Conservation (phyloP, 64 coral and sea anemone genomes). For the Exaiptasia diaphana region DNA sequence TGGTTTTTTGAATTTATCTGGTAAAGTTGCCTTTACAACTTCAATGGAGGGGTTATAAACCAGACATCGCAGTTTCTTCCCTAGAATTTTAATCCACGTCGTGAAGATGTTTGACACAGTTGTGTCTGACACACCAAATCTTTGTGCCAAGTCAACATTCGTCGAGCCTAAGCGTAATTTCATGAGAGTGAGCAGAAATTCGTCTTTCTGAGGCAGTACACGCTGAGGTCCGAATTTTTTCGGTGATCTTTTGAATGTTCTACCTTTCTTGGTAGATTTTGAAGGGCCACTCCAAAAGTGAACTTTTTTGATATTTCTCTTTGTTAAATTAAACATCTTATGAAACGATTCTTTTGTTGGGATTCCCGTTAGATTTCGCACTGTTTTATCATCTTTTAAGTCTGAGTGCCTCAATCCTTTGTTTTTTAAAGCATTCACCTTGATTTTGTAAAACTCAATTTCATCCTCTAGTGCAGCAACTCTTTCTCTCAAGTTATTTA, state of each 20-base stretch:
- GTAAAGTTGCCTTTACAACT: not conserved
- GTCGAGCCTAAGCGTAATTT: constrained; percentile 41
- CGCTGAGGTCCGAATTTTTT: constrained; percentile 28
- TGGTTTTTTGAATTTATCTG: constrained; percentile 26
- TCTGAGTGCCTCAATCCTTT: too few relatives aligned
- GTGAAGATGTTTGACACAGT: constrained; percentile 18
- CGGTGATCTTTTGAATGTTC: constrained; percentile 28
- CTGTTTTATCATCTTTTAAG: too few relatives aligned
- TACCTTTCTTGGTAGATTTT: constrained; percentile 27
- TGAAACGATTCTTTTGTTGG: too few relatives aligned
- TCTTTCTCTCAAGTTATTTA: too few relatives aligned
- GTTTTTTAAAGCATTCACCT: too few relatives aligned
- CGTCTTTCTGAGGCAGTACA: not conserved
- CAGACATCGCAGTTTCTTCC: not conserved
- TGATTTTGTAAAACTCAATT: too few relatives aligned
- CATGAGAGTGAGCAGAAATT: constrained; percentile 41
- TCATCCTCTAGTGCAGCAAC: too few relatives aligned
- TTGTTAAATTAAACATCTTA: constrained; percentile 12
- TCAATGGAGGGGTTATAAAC: constrained; percentile 26
- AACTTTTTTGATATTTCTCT: constrained; percentile 27
- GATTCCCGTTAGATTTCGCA: too few relatives aligned
- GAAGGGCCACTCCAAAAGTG: constrained; percentile 31
- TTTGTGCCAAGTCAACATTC: constrained; percentile 25
- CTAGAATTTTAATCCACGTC: constrained; percentile 25
- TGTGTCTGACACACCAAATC: not conserved